phyloP scores from a whole-genome alignment of 2,888 invertebrate species.

The Cinara cedri region DNA sequence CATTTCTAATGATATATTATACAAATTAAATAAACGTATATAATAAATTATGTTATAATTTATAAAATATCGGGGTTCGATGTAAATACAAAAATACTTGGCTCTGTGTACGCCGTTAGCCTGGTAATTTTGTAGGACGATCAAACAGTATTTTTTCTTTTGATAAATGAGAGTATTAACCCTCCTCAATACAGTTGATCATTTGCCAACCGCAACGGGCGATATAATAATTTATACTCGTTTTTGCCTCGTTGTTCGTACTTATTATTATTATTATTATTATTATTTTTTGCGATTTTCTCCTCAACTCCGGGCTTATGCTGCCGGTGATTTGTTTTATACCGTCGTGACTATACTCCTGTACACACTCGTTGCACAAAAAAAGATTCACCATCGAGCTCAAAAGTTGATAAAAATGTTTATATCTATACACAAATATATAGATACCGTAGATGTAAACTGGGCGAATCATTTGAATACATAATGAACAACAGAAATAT shows the following conservation, averaged over 20 bases:
- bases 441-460: no score
- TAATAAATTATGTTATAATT: no score
- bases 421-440: no score
- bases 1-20: no score
- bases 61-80: no score
- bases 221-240: constrained; percentile 27
- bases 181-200: background rate
- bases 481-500: constrained; percentile 45
- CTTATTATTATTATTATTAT: no score
- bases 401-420: constrained; percentile 15
- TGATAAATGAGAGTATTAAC: background rate
- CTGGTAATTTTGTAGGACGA: background rate
- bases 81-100: constrained; percentile 17
- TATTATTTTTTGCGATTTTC: background rate
- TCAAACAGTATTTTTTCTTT: constrained; percentile 7
- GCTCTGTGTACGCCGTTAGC: background rate
- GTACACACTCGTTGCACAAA: no score
- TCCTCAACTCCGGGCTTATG: background rate
- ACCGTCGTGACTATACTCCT: no score
- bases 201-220: background rate
- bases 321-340: background rate
- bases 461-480: constrained; percentile 42
- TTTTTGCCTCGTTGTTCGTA: background rate
- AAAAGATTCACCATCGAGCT: background rate
- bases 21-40: no score